phyloP scores from a whole-genome alignment of 2,797 vertebrate genomes.

The Hypotaenidia philippensis region DNA sequence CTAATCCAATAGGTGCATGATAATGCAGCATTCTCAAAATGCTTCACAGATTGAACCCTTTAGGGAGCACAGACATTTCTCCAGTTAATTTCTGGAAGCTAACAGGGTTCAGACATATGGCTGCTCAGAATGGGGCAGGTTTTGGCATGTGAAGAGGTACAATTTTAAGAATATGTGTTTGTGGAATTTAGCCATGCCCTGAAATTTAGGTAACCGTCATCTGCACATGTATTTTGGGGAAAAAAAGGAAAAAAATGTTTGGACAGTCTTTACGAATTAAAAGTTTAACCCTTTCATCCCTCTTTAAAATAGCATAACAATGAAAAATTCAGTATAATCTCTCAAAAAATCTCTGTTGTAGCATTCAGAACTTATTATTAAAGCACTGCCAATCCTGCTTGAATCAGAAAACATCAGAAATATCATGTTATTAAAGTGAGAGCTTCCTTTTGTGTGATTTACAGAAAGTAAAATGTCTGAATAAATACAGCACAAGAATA shows the following conservation, averaged over 20 bases:
- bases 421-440: neutral
- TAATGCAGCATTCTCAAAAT: neutral
- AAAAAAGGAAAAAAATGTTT: neutral
- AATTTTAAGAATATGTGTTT: neutral
- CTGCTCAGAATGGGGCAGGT: neutral
- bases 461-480: neutral
- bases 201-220: neutral
- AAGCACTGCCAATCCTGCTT: neutral
- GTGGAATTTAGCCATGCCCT: neutral
- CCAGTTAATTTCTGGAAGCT: neutral
- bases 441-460: neutral
- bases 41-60: slow-evolving; percentile 19
- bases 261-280: neutral
- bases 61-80: neutral
- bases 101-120: neutral
- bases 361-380: neutral
- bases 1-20: neutral
- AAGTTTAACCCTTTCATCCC: neutral
- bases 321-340: neutral
- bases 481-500: neutral
- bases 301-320: neutral
- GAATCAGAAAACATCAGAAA: neutral
- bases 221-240: neutral
- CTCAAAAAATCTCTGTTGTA: neutral
- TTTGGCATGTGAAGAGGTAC: neutral